phyloP scores from a whole-genome alignment of 2,888 invertebrate genomes.

The Dinocampus coccinellae region DNA sequence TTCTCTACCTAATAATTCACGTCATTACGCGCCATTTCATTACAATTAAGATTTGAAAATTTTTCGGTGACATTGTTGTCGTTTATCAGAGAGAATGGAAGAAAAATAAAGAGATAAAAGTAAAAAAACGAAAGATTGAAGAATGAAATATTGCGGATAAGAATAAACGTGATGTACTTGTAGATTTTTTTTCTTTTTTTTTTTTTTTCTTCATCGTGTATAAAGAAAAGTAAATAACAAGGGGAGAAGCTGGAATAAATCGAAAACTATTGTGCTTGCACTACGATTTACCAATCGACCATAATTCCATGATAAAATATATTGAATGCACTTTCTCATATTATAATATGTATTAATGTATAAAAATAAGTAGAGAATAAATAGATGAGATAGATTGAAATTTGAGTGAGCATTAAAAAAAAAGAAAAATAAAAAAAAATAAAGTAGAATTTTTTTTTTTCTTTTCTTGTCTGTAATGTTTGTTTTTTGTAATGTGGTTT shows the following conservation, averaged over 20 bases:
- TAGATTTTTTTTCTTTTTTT: not conserved
- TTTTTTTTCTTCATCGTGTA: not conserved
- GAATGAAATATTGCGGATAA: not conserved
- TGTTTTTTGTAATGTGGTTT: not conserved
- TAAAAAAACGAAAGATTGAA: not conserved
- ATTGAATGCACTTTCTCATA: not conserved
- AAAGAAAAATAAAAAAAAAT: no score
- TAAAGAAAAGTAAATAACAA: no score
- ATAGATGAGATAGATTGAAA: no score
- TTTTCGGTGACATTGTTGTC: conserved; percentile 37
- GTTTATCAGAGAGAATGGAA: conserved; percentile 44
- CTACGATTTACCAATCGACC: not conserved
- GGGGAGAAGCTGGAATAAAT: not conserved
- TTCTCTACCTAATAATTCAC: conserved; percentile 63
- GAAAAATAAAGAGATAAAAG: not conserved
- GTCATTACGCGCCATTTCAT: conserved; percentile 62
- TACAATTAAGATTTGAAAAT: conserved; percentile 63
- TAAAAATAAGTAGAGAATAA: no score
- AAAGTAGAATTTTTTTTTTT: no score
- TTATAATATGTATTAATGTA: no score
- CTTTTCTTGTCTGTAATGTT: not conserved
- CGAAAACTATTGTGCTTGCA: not conserved
- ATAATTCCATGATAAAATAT: no score
- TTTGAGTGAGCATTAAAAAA: no score
- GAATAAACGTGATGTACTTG: not conserved